These are phyloP conservation scores for Matsumyia berberina DNA, from an alignment of 2,888 invertebrate species.

Conservation along the genomic window DNA sequence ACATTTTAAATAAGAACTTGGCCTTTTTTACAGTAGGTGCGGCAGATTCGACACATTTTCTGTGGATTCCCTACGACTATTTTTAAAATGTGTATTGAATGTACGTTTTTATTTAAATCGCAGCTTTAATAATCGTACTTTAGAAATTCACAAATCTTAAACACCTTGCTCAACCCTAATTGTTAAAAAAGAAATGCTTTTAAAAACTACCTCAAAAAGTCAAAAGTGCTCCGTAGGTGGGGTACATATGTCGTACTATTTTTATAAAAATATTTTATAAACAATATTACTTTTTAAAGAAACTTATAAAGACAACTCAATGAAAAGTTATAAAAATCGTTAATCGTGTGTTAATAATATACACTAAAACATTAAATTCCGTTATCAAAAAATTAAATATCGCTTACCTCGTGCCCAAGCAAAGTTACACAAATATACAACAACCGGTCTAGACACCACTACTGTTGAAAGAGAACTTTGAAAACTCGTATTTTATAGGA, in stretches of 20 bases:
- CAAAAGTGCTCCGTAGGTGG: too few relatives aligned
- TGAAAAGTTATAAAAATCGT: background rate
- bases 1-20: too few relatives aligned
- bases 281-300: background rate
- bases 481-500: too few relatives aligned
- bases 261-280: background rate
- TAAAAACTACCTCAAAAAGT: background rate
- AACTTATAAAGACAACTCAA: conserved; percentile 1
- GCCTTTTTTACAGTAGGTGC: too few relatives aligned
- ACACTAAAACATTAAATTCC: background rate
- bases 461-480: background rate
- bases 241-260: too few relatives aligned
- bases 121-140: background rate
- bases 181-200: background rate
- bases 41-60: conserved; percentile 2
- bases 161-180: background rate
- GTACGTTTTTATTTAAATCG: background rate
- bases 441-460: conserved; percentile 2
- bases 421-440: conserved; percentile 1
- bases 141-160: conserved; percentile 4
- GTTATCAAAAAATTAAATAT: conserved; percentile 6
- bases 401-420: background rate
- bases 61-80: background rate
- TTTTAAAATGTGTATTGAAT: background rate
- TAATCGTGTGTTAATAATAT: background rate